phyloP scores from a whole-genome alignment of 2,888 invertebrate genomes.

The Myopa testacea region DNA sequence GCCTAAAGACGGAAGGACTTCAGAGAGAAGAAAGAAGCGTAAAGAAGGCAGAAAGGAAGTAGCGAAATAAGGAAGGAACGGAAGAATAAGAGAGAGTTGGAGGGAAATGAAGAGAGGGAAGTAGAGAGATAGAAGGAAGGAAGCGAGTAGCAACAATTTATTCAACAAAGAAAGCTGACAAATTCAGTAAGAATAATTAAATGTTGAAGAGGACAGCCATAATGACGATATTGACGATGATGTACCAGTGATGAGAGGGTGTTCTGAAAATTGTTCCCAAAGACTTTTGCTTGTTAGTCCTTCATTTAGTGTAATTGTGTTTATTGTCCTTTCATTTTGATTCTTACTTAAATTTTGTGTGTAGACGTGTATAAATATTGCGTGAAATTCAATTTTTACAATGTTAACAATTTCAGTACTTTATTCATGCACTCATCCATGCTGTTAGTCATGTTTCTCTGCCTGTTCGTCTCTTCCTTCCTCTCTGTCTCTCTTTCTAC shows the following conservation, averaged over 20 bases:
- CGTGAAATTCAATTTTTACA: too few species aligned
- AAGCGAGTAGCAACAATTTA: conserved; percentile 43
- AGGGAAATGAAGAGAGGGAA: too few species aligned
- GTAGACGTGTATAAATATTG: too few species aligned
- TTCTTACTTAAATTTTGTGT: too few species aligned
- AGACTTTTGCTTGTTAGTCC: neutral
- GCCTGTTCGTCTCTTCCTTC: neutral
- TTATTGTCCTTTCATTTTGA: too few species aligned
- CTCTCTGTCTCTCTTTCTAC: neutral
- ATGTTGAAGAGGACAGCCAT: neutral
- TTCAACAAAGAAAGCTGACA: conserved; percentile 41
- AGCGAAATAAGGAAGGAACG: neutral
- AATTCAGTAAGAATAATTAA: neutral
- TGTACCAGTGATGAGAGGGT: neutral
- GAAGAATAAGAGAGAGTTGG: too few species aligned
- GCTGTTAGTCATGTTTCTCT: too few species aligned
- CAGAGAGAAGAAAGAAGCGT: too few species aligned
- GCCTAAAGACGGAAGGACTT: too few species aligned
- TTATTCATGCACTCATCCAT: too few species aligned
- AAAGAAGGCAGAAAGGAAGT: too few species aligned
- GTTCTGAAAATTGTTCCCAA: neutral
- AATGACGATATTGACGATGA: neutral
- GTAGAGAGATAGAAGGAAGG: conserved; percentile 11
- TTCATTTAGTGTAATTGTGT: neutral
- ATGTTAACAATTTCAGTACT: too few species aligned